Base-by-base conservation (phyloP, 2,888 invertebrate genomes). In the Operophtera brumata region DNA sequence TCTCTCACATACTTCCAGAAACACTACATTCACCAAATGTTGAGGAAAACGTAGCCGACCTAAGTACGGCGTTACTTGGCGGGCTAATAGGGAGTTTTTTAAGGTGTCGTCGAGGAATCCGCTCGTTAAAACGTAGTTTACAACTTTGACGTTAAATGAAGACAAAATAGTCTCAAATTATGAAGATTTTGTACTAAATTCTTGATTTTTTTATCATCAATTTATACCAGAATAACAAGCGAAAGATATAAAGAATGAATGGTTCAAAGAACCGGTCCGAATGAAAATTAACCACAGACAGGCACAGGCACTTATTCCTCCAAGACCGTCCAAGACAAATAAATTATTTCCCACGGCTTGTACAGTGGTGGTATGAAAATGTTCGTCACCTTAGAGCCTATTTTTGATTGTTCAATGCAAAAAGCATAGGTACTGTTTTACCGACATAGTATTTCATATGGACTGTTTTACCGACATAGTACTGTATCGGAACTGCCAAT, bases 31-130 rank as follows among this genome's bases (percentile, higher is more conserved):
- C 52, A 54, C 53, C 43, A 62, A 58, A 36, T 30, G 10, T 32
- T 25, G 46, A 59, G 47, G 54, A 64, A 63, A 64, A 60, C 50
- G 46, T 61, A 55, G 59, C 63, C 59, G 63, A n/a, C n/a, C 61
- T 61, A 47, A 53, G 47, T n/a, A 59, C 54, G 50, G 57, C 46
- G 48, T 45, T 49, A 35, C 46, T 53, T 59, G 47, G 44, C 51
- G 47, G 46, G 49, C 13, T 20, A 49, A 37, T n/a, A 32, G 36
- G 20, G 44, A 34, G 53, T 37, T 20, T 41, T 48, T 36, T 13
- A 0, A 32, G 14, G 28, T 13, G 35, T 37, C 30, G 25, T 26
- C 14, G 8, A 5, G 13, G 13, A 52, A 36, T 34, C 12, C 11
- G 10, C 25, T 26, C 4, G 10, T 26, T 10, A 20, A 20, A 30